Conservation (phyloP, 1,140 invertebrate genomes). For the Eupeodes corollae region DNA sequence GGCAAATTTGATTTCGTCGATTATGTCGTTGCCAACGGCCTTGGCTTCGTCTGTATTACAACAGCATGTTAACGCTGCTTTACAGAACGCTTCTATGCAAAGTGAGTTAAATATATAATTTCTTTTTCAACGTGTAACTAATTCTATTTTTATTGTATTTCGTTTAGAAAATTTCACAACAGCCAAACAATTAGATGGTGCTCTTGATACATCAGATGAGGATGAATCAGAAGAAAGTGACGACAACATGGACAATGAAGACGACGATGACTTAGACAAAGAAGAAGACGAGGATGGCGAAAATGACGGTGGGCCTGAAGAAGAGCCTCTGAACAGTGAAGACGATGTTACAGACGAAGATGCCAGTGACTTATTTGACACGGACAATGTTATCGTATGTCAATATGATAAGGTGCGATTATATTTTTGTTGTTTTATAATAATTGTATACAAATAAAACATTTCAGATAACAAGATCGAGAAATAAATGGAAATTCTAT, state of each 20-base stretch:
- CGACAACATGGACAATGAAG: constrained; percentile 55
- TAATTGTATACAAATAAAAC: neutral
- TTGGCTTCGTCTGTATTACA: constrained; percentile 68
- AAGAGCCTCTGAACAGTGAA: constrained; percentile 89
- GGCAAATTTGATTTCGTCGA: constrained; percentile 73
- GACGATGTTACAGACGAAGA: constrained; percentile 97
- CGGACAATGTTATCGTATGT: constrained; percentile 97
- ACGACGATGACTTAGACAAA: constrained; percentile 64
- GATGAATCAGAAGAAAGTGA: constrained; percentile 58
- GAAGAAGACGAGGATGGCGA: constrained; percentile 63
- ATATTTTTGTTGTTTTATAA: neutral
- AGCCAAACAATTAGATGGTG: constrained; percentile 50
- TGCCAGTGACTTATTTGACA: constrained; percentile 88
- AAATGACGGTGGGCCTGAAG: constrained; percentile 64
- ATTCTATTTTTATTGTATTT: neutral
- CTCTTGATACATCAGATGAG: constrained; percentile 62
- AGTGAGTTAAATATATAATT: constrained; percentile 16
- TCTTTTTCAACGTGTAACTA: neutral
- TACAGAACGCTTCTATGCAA: constrained; percentile 43
- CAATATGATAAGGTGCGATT: constrained; percentile 90
- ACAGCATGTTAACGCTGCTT: constrained; percentile 74
- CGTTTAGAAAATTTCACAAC: constrained; percentile 24
- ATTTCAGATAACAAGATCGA: constrained; percentile 79
- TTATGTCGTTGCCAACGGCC: constrained; percentile 66
- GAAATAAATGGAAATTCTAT: constrained; percentile 99